Evolutionary conservation across 2,797 vertebrate species (phyloP), one percentile per base, ranked within the genome.

Genomic region (Pseudochaenichthys georgianus): DNA sequence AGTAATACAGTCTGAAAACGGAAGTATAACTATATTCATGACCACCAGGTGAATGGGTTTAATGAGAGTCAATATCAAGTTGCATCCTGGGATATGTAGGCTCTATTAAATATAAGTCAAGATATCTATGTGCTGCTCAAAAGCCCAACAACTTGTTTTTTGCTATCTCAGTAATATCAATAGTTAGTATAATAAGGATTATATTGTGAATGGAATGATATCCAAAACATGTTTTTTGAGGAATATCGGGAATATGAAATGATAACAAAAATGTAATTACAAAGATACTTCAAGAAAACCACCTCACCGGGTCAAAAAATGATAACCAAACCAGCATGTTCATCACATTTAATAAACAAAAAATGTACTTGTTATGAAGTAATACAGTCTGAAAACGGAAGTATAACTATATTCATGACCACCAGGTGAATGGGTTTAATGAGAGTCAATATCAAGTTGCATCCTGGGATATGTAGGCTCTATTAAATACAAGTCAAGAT

Each of bases 81-180:
- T 77, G 53, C 64, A 70, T 62, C 17, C n/a, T 70, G 64, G 48
- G 31, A 69, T 63, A 70, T 62, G 59, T 19, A 71, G 59, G 62
- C 70, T 51, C 21, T 1, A 58, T 9, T 21, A 11, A 34, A 45
- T 67, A 23, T 61, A 59, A 46, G 19, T 60, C 8, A 15, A 50
- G 23, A 50, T 53, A 60, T 42, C 9, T 55, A 70, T 17, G 47
- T 59, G 19, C 34, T 50, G 55, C 8, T 65, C 23, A 38, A 13
- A 76, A 67, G 21, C 16, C 23, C 7, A 13, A 15, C 4, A 60
- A 38, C 50, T 19, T 21, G 21, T 21, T 21, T 21, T 21, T 21
- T 21, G 21, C 21, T 21, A 21, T 21, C 21, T 21, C 21, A 21
- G 21, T 21, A 21, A 21, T 21, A 21, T 21, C 21, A 21, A 21